Base-by-base conservation (phyloP, 2,113 vertebrate genomes). In the Castor canadensis region DNA sequence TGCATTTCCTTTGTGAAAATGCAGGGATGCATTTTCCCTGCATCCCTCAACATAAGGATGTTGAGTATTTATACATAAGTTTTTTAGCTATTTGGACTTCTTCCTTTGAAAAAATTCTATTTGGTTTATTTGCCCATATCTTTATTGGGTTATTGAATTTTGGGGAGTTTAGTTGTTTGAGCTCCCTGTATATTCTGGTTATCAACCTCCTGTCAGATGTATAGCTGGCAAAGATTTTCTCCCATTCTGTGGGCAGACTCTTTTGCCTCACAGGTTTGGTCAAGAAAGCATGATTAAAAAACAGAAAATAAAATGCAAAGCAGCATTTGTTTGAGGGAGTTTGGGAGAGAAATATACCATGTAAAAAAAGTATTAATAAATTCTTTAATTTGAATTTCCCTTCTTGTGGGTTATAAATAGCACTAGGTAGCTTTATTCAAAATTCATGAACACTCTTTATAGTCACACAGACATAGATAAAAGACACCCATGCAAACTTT, bases 351-450 rank as follows among this genome's bases (percentile, higher is more conserved):
- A 80, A 6, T 47, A 81, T 58, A 45, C 2, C 1, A 67, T 87
- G 67, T 77, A 93, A 38, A 1, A 73, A 93, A 94, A n/a, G n/a
- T 79, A 77, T 86, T 49, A 94, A 56, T 71, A 80, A 76, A 62
- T 84, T 83, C 47, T 93, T 64, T 85, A 32, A 58, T 89, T 92
- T 95, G 77, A 95, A 75, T 47, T 90, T 62, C 43, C 32, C 32
- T 95, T 89, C 19, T 47, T 94, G 28, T 56, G 22, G 71, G 20
- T 49, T 86, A 71, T 64, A 93, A 75, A 93, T 62, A 93, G 30
- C 9, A 85, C 3, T 38, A 58, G 1, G 32, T 82, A 40, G 24
- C 67, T 87, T 95, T 89, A 89, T 93, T 96, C 32, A 84, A 40
- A 93, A 94, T 87, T 80, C 45, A 76, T 2, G 22, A 47, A 81